Conservation (phyloP, 2,797 vertebrate genomes). For the Synanceia verrucosa region DNA sequence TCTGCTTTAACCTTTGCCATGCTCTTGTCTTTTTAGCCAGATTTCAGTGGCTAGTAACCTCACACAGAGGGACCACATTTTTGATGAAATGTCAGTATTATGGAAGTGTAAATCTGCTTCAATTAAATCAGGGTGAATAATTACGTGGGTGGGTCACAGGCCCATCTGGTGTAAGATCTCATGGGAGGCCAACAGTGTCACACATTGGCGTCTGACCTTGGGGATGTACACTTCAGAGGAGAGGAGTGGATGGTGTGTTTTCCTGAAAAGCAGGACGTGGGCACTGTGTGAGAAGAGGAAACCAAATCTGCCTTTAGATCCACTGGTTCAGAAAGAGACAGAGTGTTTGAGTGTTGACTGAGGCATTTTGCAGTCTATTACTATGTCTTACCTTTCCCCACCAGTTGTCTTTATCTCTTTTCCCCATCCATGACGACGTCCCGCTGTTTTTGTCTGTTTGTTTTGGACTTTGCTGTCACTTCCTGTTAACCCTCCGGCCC, state of each 20-base stretch:
- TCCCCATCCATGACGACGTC: conserved; percentile 39
- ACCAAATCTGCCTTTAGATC: too few species aligned
- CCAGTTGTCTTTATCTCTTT: conserved; percentile 37
- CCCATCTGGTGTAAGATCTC: conserved; percentile 50
- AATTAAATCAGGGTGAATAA: conserved; percentile 36
- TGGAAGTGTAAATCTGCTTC: conserved; percentile 25
- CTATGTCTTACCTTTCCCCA: conserved; percentile 15
- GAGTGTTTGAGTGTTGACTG: not conserved
- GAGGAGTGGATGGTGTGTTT: not conserved
- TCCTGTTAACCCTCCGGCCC: conserved; percentile 7
- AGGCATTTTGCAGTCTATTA: conserved; percentile 36
- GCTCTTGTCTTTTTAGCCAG: not conserved
- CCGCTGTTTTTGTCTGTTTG: conserved; percentile 48
- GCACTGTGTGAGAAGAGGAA: not conserved
- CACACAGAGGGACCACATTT: not conserved
- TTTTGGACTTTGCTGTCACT: conserved; percentile 23
- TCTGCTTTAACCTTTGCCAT: not conserved
- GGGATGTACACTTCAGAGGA: not conserved
- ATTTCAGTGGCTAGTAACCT: not conserved
- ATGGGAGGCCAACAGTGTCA: conserved; percentile 25
- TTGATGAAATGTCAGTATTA: conserved; percentile 40
- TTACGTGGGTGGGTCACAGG: conserved; percentile 36
- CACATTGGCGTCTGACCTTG: conserved; percentile 28
- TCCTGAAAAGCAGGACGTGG: conserved; percentile 3
- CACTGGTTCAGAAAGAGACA: not conserved